Conservation (phyloP, 2,888 invertebrate species). For the Rutpela maculata region DNA sequence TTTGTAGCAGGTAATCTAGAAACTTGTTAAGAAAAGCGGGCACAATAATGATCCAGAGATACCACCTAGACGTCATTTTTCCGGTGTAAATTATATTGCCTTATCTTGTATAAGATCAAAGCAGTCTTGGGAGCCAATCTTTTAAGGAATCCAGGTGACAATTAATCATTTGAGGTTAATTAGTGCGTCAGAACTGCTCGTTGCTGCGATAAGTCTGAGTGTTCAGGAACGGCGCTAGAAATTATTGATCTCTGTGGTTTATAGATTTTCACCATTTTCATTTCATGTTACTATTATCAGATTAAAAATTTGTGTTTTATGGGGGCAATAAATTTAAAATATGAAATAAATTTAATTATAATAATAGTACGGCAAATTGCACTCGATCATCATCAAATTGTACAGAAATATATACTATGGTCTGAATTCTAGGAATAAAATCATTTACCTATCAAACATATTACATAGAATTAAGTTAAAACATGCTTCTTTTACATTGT, state of each 20-base stretch:
- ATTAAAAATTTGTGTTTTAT: slow-evolving; percentile 2
- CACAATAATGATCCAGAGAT: slow-evolving; percentile 1
- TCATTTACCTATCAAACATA: too few relatives aligned
- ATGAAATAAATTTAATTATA: neutral
- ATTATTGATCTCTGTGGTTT: neutral
- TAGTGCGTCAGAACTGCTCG: slow-evolving; percentile 61
- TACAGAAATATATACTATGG: too few relatives aligned
- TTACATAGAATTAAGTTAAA: neutral
- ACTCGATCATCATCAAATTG: neutral
- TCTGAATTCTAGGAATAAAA: neutral
- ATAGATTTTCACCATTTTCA: neutral
- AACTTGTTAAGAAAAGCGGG: neutral
- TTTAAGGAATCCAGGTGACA: slow-evolving; percentile 59
- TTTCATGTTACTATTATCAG: neutral
- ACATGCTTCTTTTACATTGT: too few relatives aligned
- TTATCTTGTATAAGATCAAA: slow-evolving; percentile 56
- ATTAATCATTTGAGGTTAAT: slow-evolving; percentile 65
- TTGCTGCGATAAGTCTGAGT: slow-evolving; percentile 35
- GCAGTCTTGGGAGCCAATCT: slow-evolving; percentile 55
- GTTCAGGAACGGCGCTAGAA: neutral
- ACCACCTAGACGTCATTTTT: slow-evolving; percentile 49
- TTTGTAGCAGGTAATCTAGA: neutral
- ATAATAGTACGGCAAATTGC: neutral
- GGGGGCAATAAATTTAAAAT: neutral
- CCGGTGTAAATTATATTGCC: slow-evolving; percentile 52